Percentiles rank a stretch among this genome's conserved stretches.
These are phyloP conservation scores for Rachycentron canadum DNA, from an alignment of 2,797 vertebrate species.

Conservation along the genomic window DNA sequence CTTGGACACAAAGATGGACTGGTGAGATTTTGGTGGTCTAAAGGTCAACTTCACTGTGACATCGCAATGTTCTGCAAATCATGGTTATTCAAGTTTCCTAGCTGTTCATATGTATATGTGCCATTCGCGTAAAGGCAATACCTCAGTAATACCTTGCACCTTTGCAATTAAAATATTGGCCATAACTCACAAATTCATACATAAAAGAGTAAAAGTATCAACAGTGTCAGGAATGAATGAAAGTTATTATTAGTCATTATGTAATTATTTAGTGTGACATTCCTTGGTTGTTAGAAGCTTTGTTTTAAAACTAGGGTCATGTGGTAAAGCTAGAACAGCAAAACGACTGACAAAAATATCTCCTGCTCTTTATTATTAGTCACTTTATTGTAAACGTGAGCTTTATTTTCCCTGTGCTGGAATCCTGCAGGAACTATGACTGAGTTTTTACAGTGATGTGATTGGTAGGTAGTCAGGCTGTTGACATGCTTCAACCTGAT, in stretches of 20 bases:
- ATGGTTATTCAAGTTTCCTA: too few species aligned
- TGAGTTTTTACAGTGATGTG: not conserved
- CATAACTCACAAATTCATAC: too few species aligned
- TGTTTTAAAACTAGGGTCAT: not conserved
- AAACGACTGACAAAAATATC: not conserved
- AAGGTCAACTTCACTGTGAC: too few species aligned
- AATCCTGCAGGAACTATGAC: not conserved
- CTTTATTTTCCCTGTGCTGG: not conserved
- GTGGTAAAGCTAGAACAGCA: not conserved
- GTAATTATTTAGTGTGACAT: not conserved
- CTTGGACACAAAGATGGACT: too few species aligned
- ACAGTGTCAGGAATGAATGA: not conserved
- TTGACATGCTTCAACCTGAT: not conserved
- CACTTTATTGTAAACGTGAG: not conserved
- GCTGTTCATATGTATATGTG: too few species aligned
- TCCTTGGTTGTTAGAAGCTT: not conserved
- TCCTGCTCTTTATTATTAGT: not conserved
- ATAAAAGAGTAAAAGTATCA: not conserved
- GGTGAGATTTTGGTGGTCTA: too few species aligned
- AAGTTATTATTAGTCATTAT: not conserved
- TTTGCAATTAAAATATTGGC: too few species aligned
- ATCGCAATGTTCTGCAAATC: too few species aligned
- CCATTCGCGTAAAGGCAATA: too few species aligned
- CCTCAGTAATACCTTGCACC: too few species aligned
- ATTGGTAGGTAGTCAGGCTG: not conserved